phyloP scores from a whole-genome alignment of 2,888 invertebrate species.

The Arge pagana region DNA sequence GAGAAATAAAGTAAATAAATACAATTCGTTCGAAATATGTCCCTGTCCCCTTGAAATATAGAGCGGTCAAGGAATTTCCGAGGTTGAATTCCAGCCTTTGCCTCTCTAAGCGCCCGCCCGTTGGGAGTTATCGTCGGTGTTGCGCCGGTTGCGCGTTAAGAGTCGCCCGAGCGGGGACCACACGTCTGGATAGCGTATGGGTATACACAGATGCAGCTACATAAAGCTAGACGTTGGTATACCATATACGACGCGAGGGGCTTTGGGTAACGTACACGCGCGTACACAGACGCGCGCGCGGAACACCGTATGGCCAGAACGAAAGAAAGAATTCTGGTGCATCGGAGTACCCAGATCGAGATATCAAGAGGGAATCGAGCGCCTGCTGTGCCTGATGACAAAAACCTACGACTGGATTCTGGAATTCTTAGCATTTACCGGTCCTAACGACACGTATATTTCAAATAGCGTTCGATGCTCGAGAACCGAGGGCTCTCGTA shows the following conservation, averaged over 20 bases:
- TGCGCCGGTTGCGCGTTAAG: too few relatives aligned
- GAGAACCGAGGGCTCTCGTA: too few relatives aligned
- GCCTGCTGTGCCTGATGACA: constrained; percentile 24
- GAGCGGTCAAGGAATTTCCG: constrained; percentile 40
- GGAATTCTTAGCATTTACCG: constrained; percentile 21
- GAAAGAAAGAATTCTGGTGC: constrained; percentile 5
- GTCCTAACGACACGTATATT: constrained; percentile 11
- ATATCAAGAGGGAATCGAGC: constrained; percentile 19
- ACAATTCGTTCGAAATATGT: constrained; percentile 47
- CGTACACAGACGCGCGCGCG: too few relatives aligned
- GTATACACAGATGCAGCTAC: background rate
- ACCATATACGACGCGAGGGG: too few relatives aligned
- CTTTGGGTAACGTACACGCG: background rate
- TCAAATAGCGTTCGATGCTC: too few relatives aligned
- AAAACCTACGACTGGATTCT: constrained; percentile 22
- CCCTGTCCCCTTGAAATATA: constrained; percentile 47
- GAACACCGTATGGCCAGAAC: too few relatives aligned
- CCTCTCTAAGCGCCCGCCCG: too few relatives aligned
- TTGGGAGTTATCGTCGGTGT: too few relatives aligned
- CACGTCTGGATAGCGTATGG: background rate
- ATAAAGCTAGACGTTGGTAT: too few relatives aligned
- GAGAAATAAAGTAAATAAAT: constrained; percentile 48
- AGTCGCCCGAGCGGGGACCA: background rate
- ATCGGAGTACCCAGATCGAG: constrained; percentile 11
- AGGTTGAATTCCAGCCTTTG: constrained; percentile 14